phyloP scores from a whole-genome alignment of 1,140 invertebrate species.

The Anastrepha obliqua region DNA sequence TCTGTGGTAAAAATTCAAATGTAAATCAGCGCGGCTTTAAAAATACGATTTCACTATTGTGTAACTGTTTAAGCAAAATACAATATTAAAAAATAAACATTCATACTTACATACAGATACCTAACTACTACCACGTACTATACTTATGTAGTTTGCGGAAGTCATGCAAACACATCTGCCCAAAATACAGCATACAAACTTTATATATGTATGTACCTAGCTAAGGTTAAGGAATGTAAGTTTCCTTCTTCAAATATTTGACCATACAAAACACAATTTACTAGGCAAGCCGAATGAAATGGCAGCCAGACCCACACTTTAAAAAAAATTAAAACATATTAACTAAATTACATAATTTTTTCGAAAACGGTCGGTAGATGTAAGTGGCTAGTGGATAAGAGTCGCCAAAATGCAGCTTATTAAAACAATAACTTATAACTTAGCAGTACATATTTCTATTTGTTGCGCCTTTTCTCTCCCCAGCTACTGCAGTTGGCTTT shows the following conservation, averaged over 20 bases:
- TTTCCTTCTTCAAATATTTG: not conserved
- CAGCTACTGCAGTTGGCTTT: not conserved
- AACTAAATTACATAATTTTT: not conserved
- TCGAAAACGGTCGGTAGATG: not conserved
- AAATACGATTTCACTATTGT: slow-evolving; percentile 42
- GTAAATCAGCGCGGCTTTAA: not conserved
- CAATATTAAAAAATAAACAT: not conserved
- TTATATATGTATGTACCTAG: not conserved
- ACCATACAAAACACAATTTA: too few relatives aligned
- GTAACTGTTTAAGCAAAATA: not conserved
- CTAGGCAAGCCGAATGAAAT: not conserved
- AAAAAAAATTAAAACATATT: too few relatives aligned
- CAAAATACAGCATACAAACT: not conserved
- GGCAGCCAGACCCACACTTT: too few relatives aligned
- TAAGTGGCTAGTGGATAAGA: not conserved
- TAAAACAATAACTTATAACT: not conserved
- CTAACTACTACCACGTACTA: too few relatives aligned
- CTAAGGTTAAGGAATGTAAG: not conserved
- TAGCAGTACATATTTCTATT: not conserved
- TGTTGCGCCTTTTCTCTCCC: not conserved
- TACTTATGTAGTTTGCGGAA: not conserved
- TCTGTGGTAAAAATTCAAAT: not conserved
- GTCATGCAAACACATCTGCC: slow-evolving; percentile 23
- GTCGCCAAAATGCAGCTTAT: not conserved
- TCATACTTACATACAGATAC: not conserved